A percentile compares a stretch with the other conserved stretches of the same genome.
phyloP scores from a whole-genome alignment of 2,888 invertebrate species.

The Pomacea canaliculata region DNA sequence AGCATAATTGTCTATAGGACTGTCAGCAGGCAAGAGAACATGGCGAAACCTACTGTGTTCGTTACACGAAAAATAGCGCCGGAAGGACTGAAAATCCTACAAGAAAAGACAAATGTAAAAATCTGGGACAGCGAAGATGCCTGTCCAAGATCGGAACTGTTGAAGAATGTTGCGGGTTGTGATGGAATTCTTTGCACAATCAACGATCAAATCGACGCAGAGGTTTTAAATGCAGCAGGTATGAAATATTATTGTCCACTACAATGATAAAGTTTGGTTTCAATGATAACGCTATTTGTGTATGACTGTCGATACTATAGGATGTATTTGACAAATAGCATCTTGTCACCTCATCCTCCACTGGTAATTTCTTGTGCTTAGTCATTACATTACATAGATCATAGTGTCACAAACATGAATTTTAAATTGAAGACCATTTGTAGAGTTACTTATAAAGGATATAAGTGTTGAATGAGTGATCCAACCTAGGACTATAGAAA shows the following conservation, averaged over 20 bases:
- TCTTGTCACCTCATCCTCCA: no score
- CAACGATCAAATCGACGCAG: slow-evolving; percentile 84
- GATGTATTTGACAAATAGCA: no score
- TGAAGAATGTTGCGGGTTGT: slow-evolving; percentile 78
- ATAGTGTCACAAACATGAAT: no score
- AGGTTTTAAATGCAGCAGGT: slow-evolving; percentile 79
- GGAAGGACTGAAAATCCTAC: slow-evolving; percentile 43
- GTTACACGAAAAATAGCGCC: slow-evolving; percentile 51
- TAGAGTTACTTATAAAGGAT: no score
- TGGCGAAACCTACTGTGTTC: slow-evolving; percentile 43
- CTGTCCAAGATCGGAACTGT: slow-evolving; percentile 74
- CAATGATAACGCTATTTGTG: no score
- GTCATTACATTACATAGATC: no score
- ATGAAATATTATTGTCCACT: slow-evolving; percentile 22
- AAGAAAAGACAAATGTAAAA: slow-evolving; percentile 37
- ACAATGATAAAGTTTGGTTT: background rate
- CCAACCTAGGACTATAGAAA: no score
- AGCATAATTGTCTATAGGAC: background rate
- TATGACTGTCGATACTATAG: no score
- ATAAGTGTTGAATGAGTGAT: no score
- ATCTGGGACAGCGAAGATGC: slow-evolving; percentile 47
- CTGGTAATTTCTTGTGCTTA: no score
- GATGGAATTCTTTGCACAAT: slow-evolving; percentile 84
- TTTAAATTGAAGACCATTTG: no score
- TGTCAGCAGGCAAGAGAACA: background rate